A percentile compares a stretch with the other conserved stretches of the same genome.
phyloP scores from a whole-genome alignment of 2,888 invertebrate genomes.

The Ditula angustiorana region DNA sequence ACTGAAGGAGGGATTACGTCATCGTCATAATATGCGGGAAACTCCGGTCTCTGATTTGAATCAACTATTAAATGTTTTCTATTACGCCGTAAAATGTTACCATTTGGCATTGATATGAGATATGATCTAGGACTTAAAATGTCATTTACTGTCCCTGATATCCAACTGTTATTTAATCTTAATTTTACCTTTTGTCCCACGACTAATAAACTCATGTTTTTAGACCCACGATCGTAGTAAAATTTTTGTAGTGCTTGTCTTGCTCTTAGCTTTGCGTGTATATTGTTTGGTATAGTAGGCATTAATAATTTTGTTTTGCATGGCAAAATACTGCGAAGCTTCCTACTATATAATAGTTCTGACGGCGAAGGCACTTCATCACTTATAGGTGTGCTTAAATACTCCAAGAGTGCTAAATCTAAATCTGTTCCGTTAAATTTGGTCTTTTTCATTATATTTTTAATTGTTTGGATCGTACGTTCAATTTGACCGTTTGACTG shows the following conservation, averaged over 20 bases:
- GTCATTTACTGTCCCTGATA: not conserved
- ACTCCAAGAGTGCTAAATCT: not conserved
- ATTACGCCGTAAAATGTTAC: not conserved
- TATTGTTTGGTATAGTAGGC: not conserved
- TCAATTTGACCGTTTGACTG: conserved; percentile 35
- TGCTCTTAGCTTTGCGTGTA: not conserved
- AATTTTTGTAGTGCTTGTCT: conserved; percentile 1
- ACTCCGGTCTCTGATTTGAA: not conserved
- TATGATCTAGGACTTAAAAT: not conserved
- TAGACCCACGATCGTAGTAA: conserved; percentile 2
- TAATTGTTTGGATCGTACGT: conserved; percentile 16
- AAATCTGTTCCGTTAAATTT: not conserved
- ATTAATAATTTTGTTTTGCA: not conserved
- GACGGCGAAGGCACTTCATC: not conserved
- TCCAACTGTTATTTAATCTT: not conserved
- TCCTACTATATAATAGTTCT: not conserved
- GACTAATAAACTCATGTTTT: not conserved
- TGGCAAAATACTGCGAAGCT: not conserved
- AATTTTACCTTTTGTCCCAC: conserved; percentile 5
- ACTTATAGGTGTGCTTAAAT: not conserved
- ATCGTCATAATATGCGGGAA: not conserved
- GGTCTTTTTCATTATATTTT: conserved; percentile 24
- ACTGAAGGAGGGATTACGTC: not conserved
- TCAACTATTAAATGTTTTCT: conserved; percentile 5
- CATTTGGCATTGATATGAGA: not conserved